Evolutionary conservation across 2,797 vertebrate genomes (phyloP).

Genomic region (Syngnathus rostellatus): DNA sequence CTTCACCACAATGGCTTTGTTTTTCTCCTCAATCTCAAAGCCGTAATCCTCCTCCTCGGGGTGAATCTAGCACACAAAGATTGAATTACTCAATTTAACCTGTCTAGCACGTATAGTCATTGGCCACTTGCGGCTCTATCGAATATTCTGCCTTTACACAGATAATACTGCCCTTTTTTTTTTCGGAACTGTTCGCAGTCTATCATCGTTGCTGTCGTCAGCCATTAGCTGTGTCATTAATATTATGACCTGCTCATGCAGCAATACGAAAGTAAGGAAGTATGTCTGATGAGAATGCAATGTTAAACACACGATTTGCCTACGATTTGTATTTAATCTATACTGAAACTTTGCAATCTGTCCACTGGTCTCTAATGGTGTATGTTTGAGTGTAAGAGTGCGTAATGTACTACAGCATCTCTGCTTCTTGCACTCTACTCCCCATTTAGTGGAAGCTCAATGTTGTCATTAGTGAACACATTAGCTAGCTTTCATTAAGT

Average conservation of each 20-base stretch:
- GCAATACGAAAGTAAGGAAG: background rate
- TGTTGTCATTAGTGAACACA: conserved; percentile 41
- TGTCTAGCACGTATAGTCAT: background rate
- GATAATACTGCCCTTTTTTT: background rate
- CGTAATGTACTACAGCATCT: conserved; percentile 26
- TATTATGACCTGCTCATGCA: background rate
- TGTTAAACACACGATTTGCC: background rate
- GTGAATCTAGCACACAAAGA: conserved; percentile 73
- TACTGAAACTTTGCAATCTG: background rate
- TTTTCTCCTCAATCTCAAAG: conserved; percentile 96
- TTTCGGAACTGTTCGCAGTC: background rate
- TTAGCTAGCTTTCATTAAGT: conserved; percentile 50
- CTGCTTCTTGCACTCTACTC: conserved; percentile 15
- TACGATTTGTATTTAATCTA: background rate
- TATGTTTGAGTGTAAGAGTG: conserved; percentile 11
- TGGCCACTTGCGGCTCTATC: background rate
- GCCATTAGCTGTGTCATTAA: background rate
- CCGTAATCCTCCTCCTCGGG: conserved; percentile 94
- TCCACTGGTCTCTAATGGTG: background rate
- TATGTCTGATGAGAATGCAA: no score
- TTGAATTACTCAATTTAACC: conserved; percentile 2
- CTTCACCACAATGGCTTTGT: conserved; percentile 89
- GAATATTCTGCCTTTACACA: background rate
- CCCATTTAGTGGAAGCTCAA: conserved; percentile 12
- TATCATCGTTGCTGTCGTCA: background rate